Percentiles rank a stretch among this genome's conserved stretches.
Conservation (phyloP, 2,797 vertebrate species). For the Hafferia zeledoni region DNA sequence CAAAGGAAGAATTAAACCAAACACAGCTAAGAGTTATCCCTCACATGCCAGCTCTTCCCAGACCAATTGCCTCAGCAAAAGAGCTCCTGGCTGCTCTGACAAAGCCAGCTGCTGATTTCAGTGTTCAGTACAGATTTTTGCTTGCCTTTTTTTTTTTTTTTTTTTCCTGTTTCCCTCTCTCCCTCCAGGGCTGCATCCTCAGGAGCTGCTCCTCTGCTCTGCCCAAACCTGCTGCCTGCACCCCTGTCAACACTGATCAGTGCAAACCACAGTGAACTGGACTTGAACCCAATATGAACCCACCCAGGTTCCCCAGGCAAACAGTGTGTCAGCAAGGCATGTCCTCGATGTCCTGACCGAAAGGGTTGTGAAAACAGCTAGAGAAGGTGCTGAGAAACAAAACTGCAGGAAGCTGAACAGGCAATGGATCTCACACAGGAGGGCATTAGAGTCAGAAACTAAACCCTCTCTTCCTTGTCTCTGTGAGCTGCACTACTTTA, state of each 20-base stretch:
- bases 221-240: slow-evolving; percentile 7
- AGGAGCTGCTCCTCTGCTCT: not conserved
- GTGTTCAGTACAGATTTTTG: not conserved
- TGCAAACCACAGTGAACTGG: not conserved
- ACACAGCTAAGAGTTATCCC: not conserved
- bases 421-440: not conserved
- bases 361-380: not conserved
- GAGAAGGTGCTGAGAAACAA: not conserved
- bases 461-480: not conserved
- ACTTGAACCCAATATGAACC: slow-evolving; percentile 16
- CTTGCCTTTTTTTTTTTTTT: not conserved
- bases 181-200: not conserved
- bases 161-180: not conserved
- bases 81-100: not conserved
- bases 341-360: not conserved
- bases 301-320: slow-evolving; percentile 1
- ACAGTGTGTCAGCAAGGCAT: not conserved
- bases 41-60: not conserved
- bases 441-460: rapidly evolving
- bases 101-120: not conserved
- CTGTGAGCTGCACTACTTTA: not conserved
- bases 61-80: rapidly evolving
- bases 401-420: not conserved
- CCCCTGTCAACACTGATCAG: slow-evolving; percentile 4
- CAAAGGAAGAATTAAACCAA: not conserved